These are phyloP conservation scores for Axea sp. DNA, from an alignment of 2,888 invertebrate species.

Conservation along the genomic window DNA sequence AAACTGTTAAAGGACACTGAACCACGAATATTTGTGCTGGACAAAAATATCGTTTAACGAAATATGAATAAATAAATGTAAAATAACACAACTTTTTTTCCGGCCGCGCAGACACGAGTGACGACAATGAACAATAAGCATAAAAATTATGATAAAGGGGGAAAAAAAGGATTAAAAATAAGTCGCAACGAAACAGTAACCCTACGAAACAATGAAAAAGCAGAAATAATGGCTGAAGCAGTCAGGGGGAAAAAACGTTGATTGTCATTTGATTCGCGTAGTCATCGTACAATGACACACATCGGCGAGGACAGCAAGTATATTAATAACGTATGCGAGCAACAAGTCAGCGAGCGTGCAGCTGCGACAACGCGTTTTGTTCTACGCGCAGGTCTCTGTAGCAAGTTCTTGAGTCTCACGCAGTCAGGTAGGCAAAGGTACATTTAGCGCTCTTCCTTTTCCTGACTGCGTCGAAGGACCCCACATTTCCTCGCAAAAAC, in stretches of 20 bases:
- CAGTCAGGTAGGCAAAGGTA: slow-evolving; percentile 64
- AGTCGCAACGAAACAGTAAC: slow-evolving; percentile 39
- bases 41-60: no score
- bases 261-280: slow-evolving; percentile 57
- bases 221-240: slow-evolving; percentile 35
- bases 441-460: slow-evolving; percentile 60
- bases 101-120: no score
- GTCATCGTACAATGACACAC: slow-evolving; percentile 57
- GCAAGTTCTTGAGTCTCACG: slow-evolving; percentile 77
- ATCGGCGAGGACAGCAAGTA: slow-evolving; percentile 55
- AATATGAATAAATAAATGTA: no score
- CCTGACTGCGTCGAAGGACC: slow-evolving; percentile 14
- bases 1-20: no score
- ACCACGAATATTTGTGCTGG: no score
- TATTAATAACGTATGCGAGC: slow-evolving; percentile 59
- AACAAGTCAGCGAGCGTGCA: slow-evolving; percentile 63
- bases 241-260: slow-evolving; percentile 35
- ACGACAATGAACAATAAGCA: no score
- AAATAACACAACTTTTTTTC: no score
- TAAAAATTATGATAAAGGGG: no score
- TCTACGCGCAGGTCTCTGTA: slow-evolving; percentile 68
- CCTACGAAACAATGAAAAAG: slow-evolving; percentile 34
- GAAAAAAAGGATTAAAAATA: slow-evolving; percentile 40
- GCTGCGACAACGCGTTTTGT: slow-evolving; percentile 66
- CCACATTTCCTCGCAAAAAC: slow-evolving; percentile 60